These are phyloP conservation scores for Centropristis striata DNA, from an alignment of 2,113 vertebrate genomes.

Conservation along the genomic window DNA sequence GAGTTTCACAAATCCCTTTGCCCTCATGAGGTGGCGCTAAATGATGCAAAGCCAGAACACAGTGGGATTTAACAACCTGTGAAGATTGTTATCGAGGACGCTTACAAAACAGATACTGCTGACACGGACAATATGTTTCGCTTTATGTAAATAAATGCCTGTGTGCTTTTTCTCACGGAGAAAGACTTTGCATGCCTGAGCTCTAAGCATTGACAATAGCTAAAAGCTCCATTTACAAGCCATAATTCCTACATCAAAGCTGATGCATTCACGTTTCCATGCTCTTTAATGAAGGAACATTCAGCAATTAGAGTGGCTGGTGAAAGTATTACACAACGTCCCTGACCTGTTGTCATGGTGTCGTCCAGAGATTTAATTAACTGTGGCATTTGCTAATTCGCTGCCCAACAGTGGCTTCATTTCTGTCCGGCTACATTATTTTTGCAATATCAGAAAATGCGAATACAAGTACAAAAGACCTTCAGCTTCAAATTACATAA, in stretches of 20 bases:
- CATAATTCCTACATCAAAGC: neutral
- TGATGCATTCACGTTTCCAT: neutral
- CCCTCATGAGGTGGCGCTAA: neutral
- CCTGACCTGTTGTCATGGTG: neutral
- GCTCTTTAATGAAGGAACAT: too few species aligned
- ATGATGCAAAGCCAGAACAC: constrained; percentile 13
- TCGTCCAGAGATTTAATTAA: neutral
- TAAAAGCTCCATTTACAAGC: neutral
- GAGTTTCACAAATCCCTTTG: constrained; percentile 14
- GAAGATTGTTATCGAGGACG: neutral
- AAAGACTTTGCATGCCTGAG: neutral
- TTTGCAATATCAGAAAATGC: neutral
- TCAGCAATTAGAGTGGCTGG: neutral
- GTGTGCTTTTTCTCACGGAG: too few species aligned
- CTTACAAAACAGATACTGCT: constrained; percentile 19
- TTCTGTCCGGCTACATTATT: neutral
- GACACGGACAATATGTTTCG: neutral
- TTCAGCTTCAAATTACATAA: neutral
- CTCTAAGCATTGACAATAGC: neutral
- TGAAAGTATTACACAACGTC: neutral
- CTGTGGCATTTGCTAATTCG: neutral
- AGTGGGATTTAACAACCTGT: constrained; percentile 12
- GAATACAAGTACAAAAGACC: neutral
- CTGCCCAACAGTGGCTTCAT: neutral
- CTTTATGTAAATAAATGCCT: neutral